Evolutionary conservation across 2,113 vertebrate species (phyloP).

Genomic region (Sigmodon hispidus): DNA sequence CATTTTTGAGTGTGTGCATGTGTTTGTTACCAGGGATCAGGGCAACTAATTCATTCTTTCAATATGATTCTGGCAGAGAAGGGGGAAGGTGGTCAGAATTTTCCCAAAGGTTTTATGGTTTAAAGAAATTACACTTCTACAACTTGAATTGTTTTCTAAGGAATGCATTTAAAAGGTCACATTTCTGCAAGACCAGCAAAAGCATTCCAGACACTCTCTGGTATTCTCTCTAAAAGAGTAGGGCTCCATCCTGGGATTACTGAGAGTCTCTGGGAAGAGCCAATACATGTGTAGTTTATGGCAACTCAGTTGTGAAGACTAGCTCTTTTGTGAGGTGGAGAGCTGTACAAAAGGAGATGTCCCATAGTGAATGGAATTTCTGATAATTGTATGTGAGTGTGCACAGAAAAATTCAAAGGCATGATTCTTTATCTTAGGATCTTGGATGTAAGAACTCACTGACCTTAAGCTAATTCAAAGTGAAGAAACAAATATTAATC

Average conservation of each 20-base stretch:
- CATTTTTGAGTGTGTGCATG: constrained; percentile 28
- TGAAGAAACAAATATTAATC: constrained; percentile 11
- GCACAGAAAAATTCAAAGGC: not conserved
- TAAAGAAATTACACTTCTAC: constrained; percentile 42
- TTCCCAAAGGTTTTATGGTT: constrained; percentile 56
- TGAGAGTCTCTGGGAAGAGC: constrained; percentile 23
- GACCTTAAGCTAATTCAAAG: not conserved
- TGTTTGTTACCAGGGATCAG: not conserved
- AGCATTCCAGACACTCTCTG: not conserved
- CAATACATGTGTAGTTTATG: not conserved
- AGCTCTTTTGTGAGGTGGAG: constrained; percentile 53
- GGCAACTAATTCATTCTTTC: constrained; percentile 70
- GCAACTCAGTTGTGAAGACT: constrained; percentile 1
- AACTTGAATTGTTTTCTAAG: constrained; percentile 22
- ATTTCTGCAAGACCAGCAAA: not conserved
- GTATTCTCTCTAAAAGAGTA: constrained; percentile 19
- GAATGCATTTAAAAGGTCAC: constrained; percentile 53
- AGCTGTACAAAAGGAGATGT: not conserved
- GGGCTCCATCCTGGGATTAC: not conserved
- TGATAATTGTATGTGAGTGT: not conserved
- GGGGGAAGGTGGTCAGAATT: not conserved
- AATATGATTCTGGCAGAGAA: constrained; percentile 47
- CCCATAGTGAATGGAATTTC: not conserved
- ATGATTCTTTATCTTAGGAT: not conserved
- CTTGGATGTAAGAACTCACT: not conserved